Evolutionary conservation across 2,888 invertebrate genomes (phyloP), one percentile per base, ranked within the genome.

Genomic region (Cosmia pyralina): DNA sequence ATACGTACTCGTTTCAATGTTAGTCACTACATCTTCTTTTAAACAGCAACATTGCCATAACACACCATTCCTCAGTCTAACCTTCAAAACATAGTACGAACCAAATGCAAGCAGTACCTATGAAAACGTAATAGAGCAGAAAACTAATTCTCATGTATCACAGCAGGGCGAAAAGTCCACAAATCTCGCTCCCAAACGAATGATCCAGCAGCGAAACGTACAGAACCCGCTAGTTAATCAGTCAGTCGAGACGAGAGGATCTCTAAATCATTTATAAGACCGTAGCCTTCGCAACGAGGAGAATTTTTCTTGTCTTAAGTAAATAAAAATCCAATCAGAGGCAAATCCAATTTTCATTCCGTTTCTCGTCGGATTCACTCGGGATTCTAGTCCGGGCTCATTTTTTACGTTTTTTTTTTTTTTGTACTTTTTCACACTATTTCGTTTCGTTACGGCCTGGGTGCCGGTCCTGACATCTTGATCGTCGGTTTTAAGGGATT

Each of bases 291-390:
- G 81, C 86, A 85, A 81, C 85, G 86, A 83, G 85, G 91, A 89
- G 92, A 95, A 94, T 95, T 95, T 95, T 95, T 96, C 96, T 96
- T 96, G 96, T 96, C 96, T 96, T 96, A 96, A 96, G 96, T 96
- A 96, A 96, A 96, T 96, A 96, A 96, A 96, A 96, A 95, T 96
- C 96, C 96, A 96, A 96, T 96, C 96, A 96, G 94, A 90, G 89
- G 92, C 92, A 95, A 96, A 96, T 96, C 94, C 96, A 96, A 96
- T 95, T 96, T 96, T 96, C 95, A 95, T 96, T 94, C 92, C 93
- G 94, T 91, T 94, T 93, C 90, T 90, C 87, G 92, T 87, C 81
- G 92, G 94, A 94, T 92, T 92, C 95, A 89, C 93, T 87, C 89
- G 94, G 94, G 94, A 94, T 91, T 93, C 90, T 89, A 81, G 83